Conservation (phyloP, 2,888 invertebrate genomes). For the Drosophila bunnanda region DNA sequence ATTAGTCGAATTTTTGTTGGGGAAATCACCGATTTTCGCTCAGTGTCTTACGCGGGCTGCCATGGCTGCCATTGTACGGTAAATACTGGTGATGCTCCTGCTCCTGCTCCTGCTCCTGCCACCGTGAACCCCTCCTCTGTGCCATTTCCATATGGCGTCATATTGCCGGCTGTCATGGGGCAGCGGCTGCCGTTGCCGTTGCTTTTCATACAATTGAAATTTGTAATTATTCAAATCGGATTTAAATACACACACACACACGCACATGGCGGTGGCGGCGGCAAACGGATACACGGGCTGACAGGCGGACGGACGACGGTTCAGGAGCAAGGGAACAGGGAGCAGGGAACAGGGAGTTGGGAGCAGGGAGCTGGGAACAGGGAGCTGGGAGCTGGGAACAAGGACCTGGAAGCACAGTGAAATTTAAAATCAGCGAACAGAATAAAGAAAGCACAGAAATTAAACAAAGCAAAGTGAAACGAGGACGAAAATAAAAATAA, state of each 20-base stretch:
- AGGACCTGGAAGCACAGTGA: conserved; percentile 21
- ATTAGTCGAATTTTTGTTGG: no score
- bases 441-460: conserved; percentile 36
- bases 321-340: conserved; percentile 22
- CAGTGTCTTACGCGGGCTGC: conserved; percentile 22
- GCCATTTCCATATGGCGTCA: conserved; percentile 73
- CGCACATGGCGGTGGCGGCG: conserved; percentile 13
- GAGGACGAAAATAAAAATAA: conserved; percentile 39
- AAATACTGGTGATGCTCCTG: conserved; percentile 49
- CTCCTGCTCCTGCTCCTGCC: conserved; percentile 20
- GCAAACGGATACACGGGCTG: conserved; percentile 38
- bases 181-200: conserved; percentile 47
- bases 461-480: conserved; percentile 36
- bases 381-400: conserved; percentile 10
- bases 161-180: conserved; percentile 63
- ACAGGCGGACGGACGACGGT: conserved; percentile 28
- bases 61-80: conserved; percentile 53
- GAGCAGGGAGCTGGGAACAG: no score
- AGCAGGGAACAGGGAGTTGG: no score
- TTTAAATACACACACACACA: conserved; percentile 65
- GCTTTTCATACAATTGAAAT: conserved; percentile 76
- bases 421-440: conserved; percentile 45
- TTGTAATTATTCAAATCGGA: conserved; percentile 79
- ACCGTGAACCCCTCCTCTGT: conserved; percentile 13
- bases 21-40: no score